Conservation (phyloP, 2,888 invertebrate species). For the Ophonus ardosiacus region DNA sequence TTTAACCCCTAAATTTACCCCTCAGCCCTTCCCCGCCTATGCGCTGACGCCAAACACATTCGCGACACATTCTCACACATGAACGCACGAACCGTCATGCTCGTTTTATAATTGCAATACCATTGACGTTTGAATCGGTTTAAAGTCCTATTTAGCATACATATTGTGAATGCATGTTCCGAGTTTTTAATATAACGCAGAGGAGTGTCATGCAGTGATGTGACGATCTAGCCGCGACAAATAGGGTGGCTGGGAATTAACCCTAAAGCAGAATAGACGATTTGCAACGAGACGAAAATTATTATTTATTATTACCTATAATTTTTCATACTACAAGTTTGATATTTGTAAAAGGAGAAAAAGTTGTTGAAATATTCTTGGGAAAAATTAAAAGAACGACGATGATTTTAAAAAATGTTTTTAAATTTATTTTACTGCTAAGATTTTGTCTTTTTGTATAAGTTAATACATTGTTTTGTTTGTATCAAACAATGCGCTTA, state of each 20-base stretch:
- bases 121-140: constrained; percentile 73
- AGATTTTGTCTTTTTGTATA: too few relatives aligned
- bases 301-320: too few relatives aligned
- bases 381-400: too few relatives aligned
- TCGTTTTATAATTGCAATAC: constrained; percentile 72
- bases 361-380: too few relatives aligned
- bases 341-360: not conserved
- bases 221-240: constrained; percentile 54
- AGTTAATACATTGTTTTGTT: too few relatives aligned
- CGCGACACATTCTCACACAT: constrained; percentile 40
- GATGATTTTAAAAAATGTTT: too few relatives aligned
- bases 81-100: constrained; percentile 30
- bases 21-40: not conserved
- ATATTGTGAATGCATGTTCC: constrained; percentile 74
- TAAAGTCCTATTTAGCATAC: constrained; percentile 75
- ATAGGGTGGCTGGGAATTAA: constrained; percentile 22
- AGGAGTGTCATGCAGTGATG: constrained; percentile 52
- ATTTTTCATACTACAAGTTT: not conserved
- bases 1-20: too few relatives aligned
- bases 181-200: constrained; percentile 71
- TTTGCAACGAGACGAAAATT: too few relatives aligned
- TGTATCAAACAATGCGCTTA: too few relatives aligned
- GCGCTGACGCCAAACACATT: constrained; percentile 22
- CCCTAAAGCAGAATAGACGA: not conserved
- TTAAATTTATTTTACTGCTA: too few relatives aligned